phyloP scores from a whole-genome alignment of 2,113 vertebrate species.

The Elanus axillaris region DNA sequence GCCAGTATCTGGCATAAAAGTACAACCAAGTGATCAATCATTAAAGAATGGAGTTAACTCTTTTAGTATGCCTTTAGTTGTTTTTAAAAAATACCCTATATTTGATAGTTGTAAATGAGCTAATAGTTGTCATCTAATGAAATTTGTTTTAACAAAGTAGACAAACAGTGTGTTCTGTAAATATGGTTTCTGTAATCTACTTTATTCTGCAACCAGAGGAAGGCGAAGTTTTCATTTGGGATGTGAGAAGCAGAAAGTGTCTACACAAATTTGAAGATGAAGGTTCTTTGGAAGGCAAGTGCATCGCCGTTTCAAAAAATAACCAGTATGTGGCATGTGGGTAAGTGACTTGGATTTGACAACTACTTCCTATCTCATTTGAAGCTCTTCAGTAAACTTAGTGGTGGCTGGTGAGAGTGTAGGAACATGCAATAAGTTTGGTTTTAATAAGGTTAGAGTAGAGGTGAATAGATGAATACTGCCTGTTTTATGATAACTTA shows the following conservation, averaged over 20 bases:
- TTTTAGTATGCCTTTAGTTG: background rate
- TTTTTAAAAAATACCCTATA: accelerated
- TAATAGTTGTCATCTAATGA: background rate
- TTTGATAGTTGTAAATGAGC: background rate
- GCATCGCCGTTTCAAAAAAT: slow-evolving; percentile 83
- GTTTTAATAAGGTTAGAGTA: background rate
- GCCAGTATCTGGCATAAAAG: background rate
- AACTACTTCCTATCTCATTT: background rate
- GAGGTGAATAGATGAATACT: background rate
- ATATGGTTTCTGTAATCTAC: background rate
- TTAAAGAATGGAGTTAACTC: background rate
- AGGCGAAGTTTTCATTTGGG: slow-evolving; percentile 92
- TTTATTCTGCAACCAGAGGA: slow-evolving; percentile 73
- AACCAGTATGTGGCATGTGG: slow-evolving; percentile 91
- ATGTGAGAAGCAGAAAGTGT: slow-evolving; percentile 85
- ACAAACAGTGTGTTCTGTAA: background rate
- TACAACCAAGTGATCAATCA: background rate
- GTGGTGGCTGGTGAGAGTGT: background rate
- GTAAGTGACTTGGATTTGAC: slow-evolving; percentile 71
- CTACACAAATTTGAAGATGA: slow-evolving; percentile 87
- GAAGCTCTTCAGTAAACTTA: background rate
- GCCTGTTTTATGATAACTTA: background rate
- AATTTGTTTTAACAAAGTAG: background rate
- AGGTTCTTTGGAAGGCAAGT: slow-evolving; percentile 83
- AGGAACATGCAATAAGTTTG: background rate